These are phyloP conservation scores for Temnothorax nylanderi DNA, from an alignment of 1,140 invertebrate species.

Conservation along the genomic window DNA sequence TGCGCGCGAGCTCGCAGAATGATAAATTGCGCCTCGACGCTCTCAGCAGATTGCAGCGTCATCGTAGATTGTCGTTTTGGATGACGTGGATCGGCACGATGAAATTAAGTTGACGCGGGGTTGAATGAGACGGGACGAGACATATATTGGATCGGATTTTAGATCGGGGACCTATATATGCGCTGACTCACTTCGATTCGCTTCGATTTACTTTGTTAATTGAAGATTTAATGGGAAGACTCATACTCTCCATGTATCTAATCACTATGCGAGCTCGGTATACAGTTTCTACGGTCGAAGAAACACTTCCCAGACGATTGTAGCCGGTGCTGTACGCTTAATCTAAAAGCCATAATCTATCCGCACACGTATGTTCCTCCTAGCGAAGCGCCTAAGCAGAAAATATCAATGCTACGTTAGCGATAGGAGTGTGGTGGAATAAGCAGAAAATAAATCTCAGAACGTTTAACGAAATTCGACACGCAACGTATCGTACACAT, in stretches of 20 bases:
- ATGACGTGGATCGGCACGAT: background rate
- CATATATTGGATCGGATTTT: background rate
- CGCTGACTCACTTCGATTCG: background rate
- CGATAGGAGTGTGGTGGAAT: background rate
- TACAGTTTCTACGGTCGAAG: background rate
- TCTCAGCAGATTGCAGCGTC: background rate
- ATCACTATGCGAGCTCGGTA: background rate
- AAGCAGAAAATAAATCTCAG: conserved; percentile 39
- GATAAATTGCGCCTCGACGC: conserved; percentile 12
- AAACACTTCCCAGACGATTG: conserved; percentile 15
- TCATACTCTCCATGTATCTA: background rate
- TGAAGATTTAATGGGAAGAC: background rate
- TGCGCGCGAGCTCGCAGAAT: conserved; percentile 21
- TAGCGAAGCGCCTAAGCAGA: conserved; percentile 32
- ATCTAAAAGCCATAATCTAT: conserved; percentile 50
- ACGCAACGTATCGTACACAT: conserved; percentile 6
- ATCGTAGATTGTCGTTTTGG: background rate
- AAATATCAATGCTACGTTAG: conserved; percentile 34
- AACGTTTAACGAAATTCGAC: conserved; percentile 12
- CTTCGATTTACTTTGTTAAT: conserved; percentile 20
- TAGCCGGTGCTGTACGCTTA: background rate
- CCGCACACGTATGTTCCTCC: background rate
- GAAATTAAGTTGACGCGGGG: background rate
- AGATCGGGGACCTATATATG: background rate
- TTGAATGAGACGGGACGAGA: background rate